These are phyloP conservation scores for Kryphioiulus occultus DNA, from an alignment of 2,888 invertebrate species.

Conservation along the genomic window DNA sequence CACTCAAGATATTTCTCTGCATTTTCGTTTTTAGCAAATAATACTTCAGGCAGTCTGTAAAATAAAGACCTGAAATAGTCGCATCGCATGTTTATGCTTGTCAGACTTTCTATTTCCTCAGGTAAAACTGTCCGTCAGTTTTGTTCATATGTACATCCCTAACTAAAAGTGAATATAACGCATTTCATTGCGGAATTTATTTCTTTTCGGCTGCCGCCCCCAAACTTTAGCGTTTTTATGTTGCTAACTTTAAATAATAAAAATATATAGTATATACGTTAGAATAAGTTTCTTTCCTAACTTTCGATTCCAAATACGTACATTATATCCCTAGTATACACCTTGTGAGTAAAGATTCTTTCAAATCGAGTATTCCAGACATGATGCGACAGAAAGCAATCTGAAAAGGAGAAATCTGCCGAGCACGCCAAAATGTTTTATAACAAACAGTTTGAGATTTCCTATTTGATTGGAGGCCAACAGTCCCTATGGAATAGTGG, in stretches of 20 bases:
- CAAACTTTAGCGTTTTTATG: not conserved
- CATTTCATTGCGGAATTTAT: no score
- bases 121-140: no score
- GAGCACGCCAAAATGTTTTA: constrained; percentile 4
- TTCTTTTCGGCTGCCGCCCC: no score
- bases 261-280: not conserved
- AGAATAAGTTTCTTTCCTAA: not conserved
- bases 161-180: no score
- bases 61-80: no score
- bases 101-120: no score
- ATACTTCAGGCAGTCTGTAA: no score
- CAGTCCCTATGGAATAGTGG: not conserved
- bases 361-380: not conserved
- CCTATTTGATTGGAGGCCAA: not conserved
- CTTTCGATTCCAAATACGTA: not conserved
- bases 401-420: not conserved
- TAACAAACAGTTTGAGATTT: constrained; percentile 35
- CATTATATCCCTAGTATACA: not conserved
- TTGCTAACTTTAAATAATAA: not conserved
- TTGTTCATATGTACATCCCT: no score
- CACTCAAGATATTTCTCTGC: no score
- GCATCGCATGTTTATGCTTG: no score
- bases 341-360: not conserved
- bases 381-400: constrained; percentile 25
- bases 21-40: no score